A percentile compares a stretch with the other conserved stretches of the same genome.
These are phyloP conservation scores for Pheosia gnoma DNA, from an alignment of 2,888 invertebrate species.

Conservation along the genomic window DNA sequence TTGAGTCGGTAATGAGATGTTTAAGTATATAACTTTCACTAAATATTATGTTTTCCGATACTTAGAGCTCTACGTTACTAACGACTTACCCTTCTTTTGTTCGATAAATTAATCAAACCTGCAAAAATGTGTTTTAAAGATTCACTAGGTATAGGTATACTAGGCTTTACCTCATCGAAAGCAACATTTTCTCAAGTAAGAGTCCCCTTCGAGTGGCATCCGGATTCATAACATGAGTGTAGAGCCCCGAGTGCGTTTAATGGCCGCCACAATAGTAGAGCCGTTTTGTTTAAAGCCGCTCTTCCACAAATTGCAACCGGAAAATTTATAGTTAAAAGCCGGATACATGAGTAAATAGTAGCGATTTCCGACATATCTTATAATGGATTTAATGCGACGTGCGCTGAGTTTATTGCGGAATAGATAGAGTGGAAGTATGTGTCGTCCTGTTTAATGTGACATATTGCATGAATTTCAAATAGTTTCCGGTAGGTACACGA, in stretches of 20 bases:
- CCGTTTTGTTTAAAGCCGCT: constrained; percentile 47
- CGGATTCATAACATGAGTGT: constrained; percentile 39
- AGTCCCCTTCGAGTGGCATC: constrained; percentile 34
- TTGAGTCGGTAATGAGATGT: no score
- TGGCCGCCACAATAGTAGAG: constrained; percentile 49
- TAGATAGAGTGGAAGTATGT: constrained; percentile 40
- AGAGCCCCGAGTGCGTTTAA: constrained; percentile 48
- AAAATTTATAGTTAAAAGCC: constrained; percentile 83
- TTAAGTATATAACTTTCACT: no score
- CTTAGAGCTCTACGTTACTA: no score
- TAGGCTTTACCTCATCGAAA: constrained; percentile 5
- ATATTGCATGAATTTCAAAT: constrained; percentile 9
- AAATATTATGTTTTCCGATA: no score
- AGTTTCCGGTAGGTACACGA: neutral
- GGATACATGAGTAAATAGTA: constrained; percentile 75
- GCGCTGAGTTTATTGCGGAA: constrained; percentile 53
- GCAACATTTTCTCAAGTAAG: constrained; percentile 6
- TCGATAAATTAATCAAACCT: neutral
- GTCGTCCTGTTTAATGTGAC: constrained; percentile 29
- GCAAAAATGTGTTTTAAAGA: neutral
- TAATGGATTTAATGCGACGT: constrained; percentile 63
- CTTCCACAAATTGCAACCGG: constrained; percentile 77
- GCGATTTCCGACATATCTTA: constrained; percentile 77
- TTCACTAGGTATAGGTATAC: neutral
- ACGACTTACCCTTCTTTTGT: neutral